A percentile compares a stretch with the other conserved stretches of the same genome.
These are phyloP conservation scores for Dryobota labecula DNA, from an alignment of 2,888 invertebrate species.

Conservation along the genomic window DNA sequence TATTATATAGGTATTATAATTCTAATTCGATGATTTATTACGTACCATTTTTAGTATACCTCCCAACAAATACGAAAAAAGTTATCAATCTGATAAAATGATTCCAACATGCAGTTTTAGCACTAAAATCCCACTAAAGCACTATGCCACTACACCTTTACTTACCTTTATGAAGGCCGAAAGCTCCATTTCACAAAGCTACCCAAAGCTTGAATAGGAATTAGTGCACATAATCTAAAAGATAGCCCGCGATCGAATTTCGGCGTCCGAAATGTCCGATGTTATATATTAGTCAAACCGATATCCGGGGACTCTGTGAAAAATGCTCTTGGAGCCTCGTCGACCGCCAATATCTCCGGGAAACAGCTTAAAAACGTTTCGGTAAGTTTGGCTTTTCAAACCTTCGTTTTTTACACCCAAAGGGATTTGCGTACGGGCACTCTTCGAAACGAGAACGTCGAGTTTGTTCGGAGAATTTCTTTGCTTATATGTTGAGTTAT, in stretches of 20 bases:
- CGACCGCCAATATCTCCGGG: constrained; percentile 82
- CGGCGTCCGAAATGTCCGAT: constrained; percentile 70
- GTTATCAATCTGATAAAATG: neutral
- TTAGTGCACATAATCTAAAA: constrained; percentile 72
- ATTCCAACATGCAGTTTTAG: constrained; percentile 2
- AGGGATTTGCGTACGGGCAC: constrained; percentile 77
- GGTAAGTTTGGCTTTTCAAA: constrained; percentile 79
- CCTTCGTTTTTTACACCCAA: constrained; percentile 79
- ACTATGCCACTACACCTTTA: constrained; percentile 15
- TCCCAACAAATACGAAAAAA: neutral
- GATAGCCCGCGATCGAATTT: constrained; percentile 67
- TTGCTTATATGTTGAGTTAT: constrained; percentile 69
- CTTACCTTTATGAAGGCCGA: constrained; percentile 18
- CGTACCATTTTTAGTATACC: neutral
- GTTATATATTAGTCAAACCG: constrained; percentile 79
- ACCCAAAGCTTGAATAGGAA: constrained; percentile 60
- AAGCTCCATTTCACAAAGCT: constrained; percentile 50
- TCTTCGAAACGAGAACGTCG: constrained; percentile 69
- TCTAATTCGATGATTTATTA: constrained; percentile 29
- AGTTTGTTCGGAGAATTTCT: constrained; percentile 69
- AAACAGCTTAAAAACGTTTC: constrained; percentile 81
- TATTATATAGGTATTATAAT: constrained; percentile 43
- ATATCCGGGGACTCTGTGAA: constrained; percentile 78
- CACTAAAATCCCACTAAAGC: constrained; percentile 14
- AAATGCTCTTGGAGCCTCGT: constrained; percentile 75